Evolutionary conservation across 2,888 invertebrate genomes (phyloP), one percentile per base, ranked within the genome.

Genomic region (Hirtodrosophila cameraria): DNA sequence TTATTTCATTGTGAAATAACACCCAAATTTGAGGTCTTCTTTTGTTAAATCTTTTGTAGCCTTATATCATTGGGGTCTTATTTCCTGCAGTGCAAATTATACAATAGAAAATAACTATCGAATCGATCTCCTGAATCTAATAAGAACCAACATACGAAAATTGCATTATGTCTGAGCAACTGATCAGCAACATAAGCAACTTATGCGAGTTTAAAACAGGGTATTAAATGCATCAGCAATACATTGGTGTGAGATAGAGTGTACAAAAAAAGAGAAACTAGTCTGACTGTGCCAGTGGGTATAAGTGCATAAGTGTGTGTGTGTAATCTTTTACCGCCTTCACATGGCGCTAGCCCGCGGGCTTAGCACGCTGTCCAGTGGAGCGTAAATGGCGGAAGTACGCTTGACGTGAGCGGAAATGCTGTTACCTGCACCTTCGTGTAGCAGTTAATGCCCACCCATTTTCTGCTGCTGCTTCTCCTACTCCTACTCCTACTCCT

Each of bases 371-470:
- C 35, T 15, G 46, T 33, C 31, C 63, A 49, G 31, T 59, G 65
- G 42, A 54, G 65, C 66, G 41, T 60, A 28, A 60, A 48, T 18
- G 16, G 36, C 71, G 77, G 77, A 77, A 74, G 67, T 71, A 48
- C 74, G 59, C 67, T 80, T 76, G 77, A 64, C 74, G 52, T 71
- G 58, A 46, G 50, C 69, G 82, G 78, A 78, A 78, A 64, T 57
- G 59, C 61, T 61, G 59, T 71, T 74, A 73, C 58, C 78, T 59
- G 54, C 20, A 39, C 50, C 20, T 23, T 2, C 49, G 35, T 52
- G 41, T 20, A 23, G 54, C 28, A 28, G 3, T 46, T 41, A 38
- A 33, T 43, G 20, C 30, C 20, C 62, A 43, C 39, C 36, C 31
- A 42, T 30, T 9, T 13, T 9, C 3, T 23, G 8, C n/a, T n/a